Evolutionary conservation across 2,113 vertebrate species (phyloP), one percentile per base, ranked within the genome.

Genomic region (Phoxinus phoxinus): DNA sequence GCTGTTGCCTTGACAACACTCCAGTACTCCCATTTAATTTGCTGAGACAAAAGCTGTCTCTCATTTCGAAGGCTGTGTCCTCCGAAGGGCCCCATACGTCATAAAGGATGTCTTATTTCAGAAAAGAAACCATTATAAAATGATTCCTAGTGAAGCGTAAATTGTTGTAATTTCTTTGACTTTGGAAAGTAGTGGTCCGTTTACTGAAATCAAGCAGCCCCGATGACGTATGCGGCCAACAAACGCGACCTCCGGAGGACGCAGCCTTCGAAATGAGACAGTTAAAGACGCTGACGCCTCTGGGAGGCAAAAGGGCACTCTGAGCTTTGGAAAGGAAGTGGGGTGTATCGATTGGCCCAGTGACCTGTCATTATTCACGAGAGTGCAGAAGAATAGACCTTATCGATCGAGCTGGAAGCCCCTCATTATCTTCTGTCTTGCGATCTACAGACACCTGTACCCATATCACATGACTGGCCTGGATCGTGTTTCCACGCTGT

Each of bases 1-100:
- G 56, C 79, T 74, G 92, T 94, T 93, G 86, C 91, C 91, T 84
- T 93, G 92, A 86, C 92, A 88, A 93, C 92, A 30, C 86, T 81
- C 82, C 69, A 73, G 81, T 71, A 87, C 78, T 76, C 74, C 74
- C 71, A 61, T 89, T 56, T 86, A 75, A 90, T 91, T 93, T 90
- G 83, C 37, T 76, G 48, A 85, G 56, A 86, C 67, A 77, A 51
- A 51, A 17, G 48, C 48, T 51, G 46, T 48, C 15, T 51, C 48
- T 17, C 48, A 51, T 51, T 51, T 51, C 1, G 48, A 51, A 51
- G 48, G 13, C 4, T 51, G 15, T 17, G 4, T 51, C 48, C 48
- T 51, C 4, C 48, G 5, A 5, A 51, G 15, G 48, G 15, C 48
- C 48, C 48, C 48, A 51, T 17, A 51, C 4, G 48, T 51, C 48